Percentiles rank a stretch among this genome's conserved stretches.
phyloP scores from a whole-genome alignment of 1,140 invertebrate species.

The Euura saliciscinereae region DNA sequence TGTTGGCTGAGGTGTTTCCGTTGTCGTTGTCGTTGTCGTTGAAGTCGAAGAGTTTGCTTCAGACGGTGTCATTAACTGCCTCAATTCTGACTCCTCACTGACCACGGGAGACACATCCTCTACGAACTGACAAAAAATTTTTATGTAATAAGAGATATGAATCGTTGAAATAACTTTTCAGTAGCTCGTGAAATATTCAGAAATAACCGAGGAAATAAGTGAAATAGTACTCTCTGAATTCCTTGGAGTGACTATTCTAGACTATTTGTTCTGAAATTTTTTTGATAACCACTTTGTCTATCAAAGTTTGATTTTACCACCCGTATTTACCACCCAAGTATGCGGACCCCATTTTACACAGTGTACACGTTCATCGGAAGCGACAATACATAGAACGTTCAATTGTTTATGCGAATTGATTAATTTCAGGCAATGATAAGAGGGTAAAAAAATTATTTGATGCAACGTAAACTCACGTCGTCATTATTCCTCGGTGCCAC shows the following conservation, averaged over 20 bases:
- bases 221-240: no score
- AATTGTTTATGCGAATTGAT: no score
- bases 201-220: neutral
- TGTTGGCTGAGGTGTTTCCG: conserved; percentile 1
- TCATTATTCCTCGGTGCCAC: neutral
- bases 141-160: neutral
- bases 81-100: neutral
- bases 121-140: no score
- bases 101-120: neutral
- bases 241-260: no score
- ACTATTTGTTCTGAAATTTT: no score
- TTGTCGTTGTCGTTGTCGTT: conserved; percentile 14
- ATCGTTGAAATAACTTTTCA: neutral
- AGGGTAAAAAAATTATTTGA: neutral
- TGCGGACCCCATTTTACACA: no score
- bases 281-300: no score
- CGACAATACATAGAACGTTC: no score
- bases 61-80: neutral
- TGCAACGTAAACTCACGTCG: neutral
- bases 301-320: no score
- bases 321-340: no score
- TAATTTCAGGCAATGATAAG: no score
- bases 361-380: no score
- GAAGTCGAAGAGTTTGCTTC: neutral
- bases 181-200: conserved; percentile 15